These are phyloP conservation scores for Arvicanthis niloticus DNA, from an alignment of 2,113 vertebrate species.

Conservation along the genomic window DNA sequence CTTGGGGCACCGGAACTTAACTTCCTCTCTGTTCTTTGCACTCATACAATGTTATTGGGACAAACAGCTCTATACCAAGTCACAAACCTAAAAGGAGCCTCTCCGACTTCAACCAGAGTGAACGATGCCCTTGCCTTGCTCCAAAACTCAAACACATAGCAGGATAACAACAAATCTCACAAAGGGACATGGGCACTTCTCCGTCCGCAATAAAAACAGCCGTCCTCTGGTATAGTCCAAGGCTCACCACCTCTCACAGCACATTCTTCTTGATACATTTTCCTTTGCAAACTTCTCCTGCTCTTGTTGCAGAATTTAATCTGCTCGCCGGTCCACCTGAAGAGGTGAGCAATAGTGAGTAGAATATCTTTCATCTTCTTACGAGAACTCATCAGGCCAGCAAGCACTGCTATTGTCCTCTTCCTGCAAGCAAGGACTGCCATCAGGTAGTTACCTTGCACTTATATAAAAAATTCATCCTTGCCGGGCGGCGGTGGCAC, in stretches of 20 bases:
- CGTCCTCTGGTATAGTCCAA: neutral
- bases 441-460: neutral
- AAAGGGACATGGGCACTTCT: neutral
- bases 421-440: neutral
- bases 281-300: neutral
- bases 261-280: neutral
- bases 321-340: neutral
- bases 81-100: neutral
- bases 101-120: neutral
- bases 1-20: neutral
- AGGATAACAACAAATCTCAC: neutral
- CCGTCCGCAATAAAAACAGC: neutral
- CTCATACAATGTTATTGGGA: neutral
- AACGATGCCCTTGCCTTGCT: neutral
- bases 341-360: neutral
- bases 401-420: neutral
- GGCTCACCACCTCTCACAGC: neutral
- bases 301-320: slow-evolving; percentile 11
- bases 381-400: neutral
- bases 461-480: neutral
- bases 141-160: neutral
- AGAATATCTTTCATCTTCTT: neutral
- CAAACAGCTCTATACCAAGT: neutral
- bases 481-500: no score
- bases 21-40: neutral